Evolutionary conservation across 2,888 invertebrate species (phyloP).

Genomic region (Lasioglossum pauxillum): DNA sequence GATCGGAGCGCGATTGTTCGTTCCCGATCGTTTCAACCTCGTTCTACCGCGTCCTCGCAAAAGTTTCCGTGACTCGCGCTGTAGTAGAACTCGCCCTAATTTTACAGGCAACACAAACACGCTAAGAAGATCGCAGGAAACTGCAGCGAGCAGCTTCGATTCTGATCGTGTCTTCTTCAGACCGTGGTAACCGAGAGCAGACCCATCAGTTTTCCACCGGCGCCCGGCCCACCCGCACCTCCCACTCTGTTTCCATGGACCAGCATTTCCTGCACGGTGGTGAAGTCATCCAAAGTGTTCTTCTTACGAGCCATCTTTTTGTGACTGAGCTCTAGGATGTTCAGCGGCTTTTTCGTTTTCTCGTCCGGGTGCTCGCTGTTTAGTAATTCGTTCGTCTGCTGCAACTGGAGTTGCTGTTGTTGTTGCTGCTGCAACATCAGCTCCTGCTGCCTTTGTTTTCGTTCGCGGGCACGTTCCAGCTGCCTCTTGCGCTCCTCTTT

Average conservation of each 20-base stretch:
- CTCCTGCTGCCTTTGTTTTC: constrained; percentile 86
- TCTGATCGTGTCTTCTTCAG: constrained; percentile 75
- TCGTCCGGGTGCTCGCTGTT: constrained; percentile 77
- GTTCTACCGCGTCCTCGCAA: not conserved
- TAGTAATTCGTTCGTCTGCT: constrained; percentile 74
- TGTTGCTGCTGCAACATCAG: constrained; percentile 72
- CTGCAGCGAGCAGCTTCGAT: not conserved
- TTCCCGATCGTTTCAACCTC: not conserved
- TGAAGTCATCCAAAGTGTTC: constrained; percentile 85
- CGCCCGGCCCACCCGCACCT: constrained; percentile 79
- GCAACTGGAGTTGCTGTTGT: constrained; percentile 70
- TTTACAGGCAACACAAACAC: not conserved
- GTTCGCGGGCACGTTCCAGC: constrained; percentile 89
- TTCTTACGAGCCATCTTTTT: constrained; percentile 85
- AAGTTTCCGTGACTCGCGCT: not conserved
- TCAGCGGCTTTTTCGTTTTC: constrained; percentile 84
- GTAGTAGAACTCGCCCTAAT: not conserved
- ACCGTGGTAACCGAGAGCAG: constrained; percentile 86
- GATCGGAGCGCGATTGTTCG: constrained; percentile 7
- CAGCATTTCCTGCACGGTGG: constrained; percentile 87
- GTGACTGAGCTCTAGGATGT: constrained; percentile 84
- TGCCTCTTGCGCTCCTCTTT: constrained; percentile 91
- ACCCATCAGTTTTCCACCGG: constrained; percentile 86
- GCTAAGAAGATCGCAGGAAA: not conserved
- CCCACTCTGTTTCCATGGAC: constrained; percentile 85